Evolutionary conservation across 2,113 vertebrate genomes (phyloP).

Genomic region (Pelvicachromis taeniatus): DNA sequence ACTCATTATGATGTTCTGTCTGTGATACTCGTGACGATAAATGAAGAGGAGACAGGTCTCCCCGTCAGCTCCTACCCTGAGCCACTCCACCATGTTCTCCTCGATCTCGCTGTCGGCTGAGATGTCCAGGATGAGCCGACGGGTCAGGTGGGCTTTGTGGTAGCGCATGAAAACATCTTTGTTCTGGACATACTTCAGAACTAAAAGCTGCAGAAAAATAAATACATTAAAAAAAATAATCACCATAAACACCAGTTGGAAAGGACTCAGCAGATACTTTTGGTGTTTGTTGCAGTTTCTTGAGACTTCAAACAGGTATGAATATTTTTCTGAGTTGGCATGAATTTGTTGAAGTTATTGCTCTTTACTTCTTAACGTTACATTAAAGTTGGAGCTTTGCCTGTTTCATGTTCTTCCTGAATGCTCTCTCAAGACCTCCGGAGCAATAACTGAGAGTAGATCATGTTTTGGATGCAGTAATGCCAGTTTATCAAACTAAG

Average conservation of each 20-base stretch:
- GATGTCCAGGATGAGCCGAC: conserved; percentile 96
- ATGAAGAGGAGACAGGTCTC: not conserved
- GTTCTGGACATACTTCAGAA: conserved; percentile 98
- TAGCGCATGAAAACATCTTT: conserved; percentile 99
- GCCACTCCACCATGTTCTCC: conserved; percentile 99
- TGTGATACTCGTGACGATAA: not conserved
- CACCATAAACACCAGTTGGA: not conserved
- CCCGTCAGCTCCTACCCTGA: conserved; percentile 79
- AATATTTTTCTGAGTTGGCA: not conserved
- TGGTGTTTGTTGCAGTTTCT: not conserved
- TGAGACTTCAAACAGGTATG: fast-evolving
- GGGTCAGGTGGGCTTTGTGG: conserved; percentile 97
- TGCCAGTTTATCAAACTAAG: not conserved
- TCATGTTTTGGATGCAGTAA: fast-evolving
- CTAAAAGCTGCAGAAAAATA: conserved; percentile 80
- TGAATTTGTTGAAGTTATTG: not conserved
- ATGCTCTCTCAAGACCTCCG: not conserved
- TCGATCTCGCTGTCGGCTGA: conserved; percentile 98
- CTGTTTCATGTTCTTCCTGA: not conserved
- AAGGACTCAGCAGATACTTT: not conserved
- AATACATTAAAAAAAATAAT: not conserved
- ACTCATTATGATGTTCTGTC: not conserved
- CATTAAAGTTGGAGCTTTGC: not conserved
- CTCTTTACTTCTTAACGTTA: not conserved
- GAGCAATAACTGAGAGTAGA: not conserved